phyloP scores from a whole-genome alignment of 2,113 vertebrate genomes.

The Paradoxurus hermaphroditus region DNA sequence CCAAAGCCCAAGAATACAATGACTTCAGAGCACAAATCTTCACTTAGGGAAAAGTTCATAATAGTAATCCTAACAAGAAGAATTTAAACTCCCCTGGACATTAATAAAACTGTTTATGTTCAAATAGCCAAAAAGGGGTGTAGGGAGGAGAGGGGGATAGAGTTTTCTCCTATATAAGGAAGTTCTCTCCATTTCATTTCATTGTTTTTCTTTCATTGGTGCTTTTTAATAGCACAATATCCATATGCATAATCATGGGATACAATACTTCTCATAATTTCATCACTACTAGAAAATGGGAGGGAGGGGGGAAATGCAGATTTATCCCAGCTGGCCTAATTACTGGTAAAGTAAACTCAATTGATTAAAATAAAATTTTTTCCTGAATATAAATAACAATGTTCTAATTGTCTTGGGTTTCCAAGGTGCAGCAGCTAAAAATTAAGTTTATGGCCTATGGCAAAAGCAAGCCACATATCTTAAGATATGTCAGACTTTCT shows the following conservation, averaged over 20 bases:
- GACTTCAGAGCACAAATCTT: conserved; percentile 77
- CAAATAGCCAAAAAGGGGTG: background rate
- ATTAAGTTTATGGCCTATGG: conserved; percentile 16
- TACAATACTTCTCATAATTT: conserved; percentile 36
- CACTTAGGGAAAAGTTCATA: conserved; percentile 63
- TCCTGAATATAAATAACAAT: conserved; percentile 35
- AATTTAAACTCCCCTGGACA: background rate
- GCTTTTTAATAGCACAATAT: conserved; percentile 28
- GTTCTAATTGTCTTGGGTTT: background rate
- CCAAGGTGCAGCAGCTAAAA: conserved; percentile 10
- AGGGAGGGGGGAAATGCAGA: background rate
- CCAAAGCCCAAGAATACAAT: conserved; percentile 78
- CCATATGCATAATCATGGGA: conserved; percentile 22
- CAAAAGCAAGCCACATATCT: conserved; percentile 1
- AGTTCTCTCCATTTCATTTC: conserved; percentile 9
- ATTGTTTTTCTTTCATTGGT: conserved; percentile 35
- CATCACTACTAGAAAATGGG: background rate
- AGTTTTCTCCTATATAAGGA: conserved; percentile 6
- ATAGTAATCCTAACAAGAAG: conserved; percentile 54
- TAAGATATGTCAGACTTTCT: conserved; percentile 24
- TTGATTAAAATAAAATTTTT: conserved; percentile 16
- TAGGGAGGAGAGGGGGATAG: background rate
- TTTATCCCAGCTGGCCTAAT: conserved; percentile 22
- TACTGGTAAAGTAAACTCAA: conserved; percentile 20
- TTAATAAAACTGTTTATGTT: background rate